Evolutionary conservation across 2,113 vertebrate species (phyloP).

Genomic region (Amia ocellicauda): DNA sequence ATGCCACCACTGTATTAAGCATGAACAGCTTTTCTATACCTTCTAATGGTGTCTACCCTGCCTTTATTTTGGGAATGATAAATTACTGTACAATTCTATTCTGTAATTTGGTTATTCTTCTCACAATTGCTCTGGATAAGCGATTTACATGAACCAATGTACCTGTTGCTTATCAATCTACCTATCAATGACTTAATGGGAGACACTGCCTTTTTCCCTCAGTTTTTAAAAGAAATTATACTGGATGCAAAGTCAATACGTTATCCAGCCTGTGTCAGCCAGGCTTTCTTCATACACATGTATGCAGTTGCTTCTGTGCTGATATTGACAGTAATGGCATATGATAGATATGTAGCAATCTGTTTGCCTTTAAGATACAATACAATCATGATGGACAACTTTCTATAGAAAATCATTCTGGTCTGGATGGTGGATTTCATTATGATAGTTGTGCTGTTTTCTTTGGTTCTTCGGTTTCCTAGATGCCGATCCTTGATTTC

Average conservation of each 20-base stretch:
- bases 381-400: conserved; percentile 48
- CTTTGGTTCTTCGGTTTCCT: conserved; percentile 54
- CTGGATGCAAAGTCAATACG: conserved; percentile 39
- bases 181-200: conserved; percentile 51
- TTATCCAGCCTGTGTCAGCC: conserved; percentile 48
- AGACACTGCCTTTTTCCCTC: conserved; percentile 50
- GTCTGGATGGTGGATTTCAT: conserved; percentile 46
- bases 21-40: conserved; percentile 34
- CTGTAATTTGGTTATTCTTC: conserved; percentile 44
- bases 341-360: conserved; percentile 68
- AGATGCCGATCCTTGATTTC: conserved; percentile 49
- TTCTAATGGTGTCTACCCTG: conserved; percentile 33
- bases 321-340: conserved; percentile 59
- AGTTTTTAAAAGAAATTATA: conserved; percentile 46
- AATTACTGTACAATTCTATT: conserved; percentile 39
- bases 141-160: conserved; percentile 56
- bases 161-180: conserved; percentile 50
- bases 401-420: conserved; percentile 40
- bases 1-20: conserved; percentile 12
- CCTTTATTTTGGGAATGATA: conserved; percentile 39
- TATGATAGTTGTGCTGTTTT: conserved; percentile 47
- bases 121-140: conserved; percentile 39
- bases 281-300: conserved; percentile 65
- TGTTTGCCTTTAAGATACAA: conserved; percentile 61
- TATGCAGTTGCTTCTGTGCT: conserved; percentile 48